Conservation (phyloP, 2,797 vertebrate genomes). For the Knipowitschia caucasica region DNA sequence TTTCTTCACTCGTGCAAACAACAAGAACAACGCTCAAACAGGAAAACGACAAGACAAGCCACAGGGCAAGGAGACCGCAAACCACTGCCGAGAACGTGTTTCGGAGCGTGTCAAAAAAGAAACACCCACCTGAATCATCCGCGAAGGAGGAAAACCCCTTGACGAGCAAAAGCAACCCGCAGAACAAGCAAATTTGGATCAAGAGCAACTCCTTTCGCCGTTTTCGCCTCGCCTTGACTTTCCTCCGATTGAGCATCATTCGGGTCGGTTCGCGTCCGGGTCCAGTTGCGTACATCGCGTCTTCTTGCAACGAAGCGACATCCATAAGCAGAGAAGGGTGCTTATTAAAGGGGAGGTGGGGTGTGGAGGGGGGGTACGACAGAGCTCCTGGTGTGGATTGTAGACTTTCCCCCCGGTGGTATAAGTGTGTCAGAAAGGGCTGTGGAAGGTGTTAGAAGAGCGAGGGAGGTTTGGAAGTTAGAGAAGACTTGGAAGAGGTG, state of each 20-base stretch:
- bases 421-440: slow-evolving; percentile 3
- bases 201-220: slow-evolving; percentile 80
- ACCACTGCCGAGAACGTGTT: background rate
- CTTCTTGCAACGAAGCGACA: slow-evolving; percentile 46
- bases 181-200: slow-evolving; percentile 81
- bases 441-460: background rate
- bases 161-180: slow-evolving; percentile 72
- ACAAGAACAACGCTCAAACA: background rate
- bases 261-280: slow-evolving; percentile 43
- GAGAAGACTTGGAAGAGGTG: slow-evolving; percentile 9
- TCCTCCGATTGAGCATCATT: slow-evolving; percentile 66
- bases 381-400: slow-evolving; percentile 14
- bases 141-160: slow-evolving; percentile 68
- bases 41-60: background rate
- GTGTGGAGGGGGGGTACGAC: too few species aligned
- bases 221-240: slow-evolving; percentile 68
- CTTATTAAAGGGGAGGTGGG: too few species aligned
- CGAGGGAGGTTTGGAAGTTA: slow-evolving; percentile 42
- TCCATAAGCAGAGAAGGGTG: slow-evolving; percentile 67
- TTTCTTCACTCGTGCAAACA: too few species aligned
- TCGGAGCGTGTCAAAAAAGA: background rate
- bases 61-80: too few species aligned
- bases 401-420: background rate
- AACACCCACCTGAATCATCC: slow-evolving; percentile 66
- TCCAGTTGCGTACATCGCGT: slow-evolving; percentile 48